Base-by-base conservation (phyloP, 2,113 vertebrate species). In the Hypomesus transpacificus region DNA sequence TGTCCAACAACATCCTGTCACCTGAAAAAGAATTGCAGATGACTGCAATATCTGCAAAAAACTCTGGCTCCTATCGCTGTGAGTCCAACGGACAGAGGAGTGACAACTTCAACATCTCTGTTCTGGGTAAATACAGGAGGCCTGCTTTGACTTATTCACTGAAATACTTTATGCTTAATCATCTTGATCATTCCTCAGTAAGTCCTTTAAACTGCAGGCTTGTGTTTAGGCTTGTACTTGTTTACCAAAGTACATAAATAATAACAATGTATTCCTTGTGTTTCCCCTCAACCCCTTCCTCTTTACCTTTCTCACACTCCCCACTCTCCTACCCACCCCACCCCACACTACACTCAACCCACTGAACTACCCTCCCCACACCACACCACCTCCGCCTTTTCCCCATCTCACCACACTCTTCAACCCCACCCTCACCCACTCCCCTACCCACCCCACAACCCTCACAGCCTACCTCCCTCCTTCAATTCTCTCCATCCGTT, bases 81-180 rank as follows among this genome's bases (percentile, higher is more conserved):
- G 52, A 71, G 59, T 22, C 0, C 31, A 17, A 34, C 0, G 8
- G n/a, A 0, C 0, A 2, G 53, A 66, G 0, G 11, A 87, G 84
- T 31, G 50, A 65, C 0, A 0, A 0, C 0, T 0, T 74, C 0
- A 0, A 0, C 0, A 22, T 86, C 51, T 0, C 0, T 0, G 73
- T 83, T 54, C 9, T 0, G 3, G 73, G 82, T 87, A 68, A 84
- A 66, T 74, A 4, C 14, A 46, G 34, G 39, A 34, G 21, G 3
- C 39, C 51, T 34, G 31, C 31, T 34, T 34, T 34, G 31, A 34
- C 31, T 34, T 34, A 7, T 6, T 7, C 31, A 34, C 31, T 34
- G 4, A 3, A 34, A 34, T 34, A 34, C 31, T 34, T 34, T 34
- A 4, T 34, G 7, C 31, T 34, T 34, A 34, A 5, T 7, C 31